Evolutionary conservation across 1,140 invertebrate species (phyloP), one percentile per base, ranked within the genome.

Genomic region (Bombus confusus): DNA sequence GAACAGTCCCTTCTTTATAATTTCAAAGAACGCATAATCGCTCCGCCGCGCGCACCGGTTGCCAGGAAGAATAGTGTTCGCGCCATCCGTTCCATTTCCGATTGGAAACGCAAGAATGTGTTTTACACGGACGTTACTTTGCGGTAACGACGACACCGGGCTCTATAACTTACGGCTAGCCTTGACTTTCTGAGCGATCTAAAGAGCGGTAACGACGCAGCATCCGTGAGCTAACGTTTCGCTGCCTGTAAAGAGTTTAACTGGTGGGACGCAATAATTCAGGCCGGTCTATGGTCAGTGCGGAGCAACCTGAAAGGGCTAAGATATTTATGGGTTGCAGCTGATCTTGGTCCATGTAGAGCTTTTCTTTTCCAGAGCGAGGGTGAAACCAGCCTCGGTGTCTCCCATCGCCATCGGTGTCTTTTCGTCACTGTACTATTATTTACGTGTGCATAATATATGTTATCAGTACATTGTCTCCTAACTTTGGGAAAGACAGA

Each of bases 271-370:
- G 77, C 88, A 90, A 90, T 90, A 90, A 90, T 90, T 90, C 86
- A 88, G 76, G 13, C 64, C 28, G 15, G 81, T 86, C 88, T 88
- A 88, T 88, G 89, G 89, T 90, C 88, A 90, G 68, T 15, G n/a
- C 37, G 39, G 47, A 28, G 22, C 28, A 37, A 68, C 59, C 66
- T 86, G 74, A 91, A 91, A 91, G 89, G 84, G 86, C 88, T 89
- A 86, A 85, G 85, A 85, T 90, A 91, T 91, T 91, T 91, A 91
- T 88, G 86, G 78, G 83, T 84, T 64, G 88, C 88, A 88, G 84
- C 86, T 90, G 86, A 88, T 82, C 78, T 80, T 13, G 34, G 80
- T 78, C 66, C 13, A 57, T 39, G 10, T 34, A 22, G 15, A 75
- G 69, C 78, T 87, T 79, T 66, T 64, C 64, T 68, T 57, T 79